Conservation (phyloP, 2,113 vertebrate species). For the Cephalopterus ornatus region DNA sequence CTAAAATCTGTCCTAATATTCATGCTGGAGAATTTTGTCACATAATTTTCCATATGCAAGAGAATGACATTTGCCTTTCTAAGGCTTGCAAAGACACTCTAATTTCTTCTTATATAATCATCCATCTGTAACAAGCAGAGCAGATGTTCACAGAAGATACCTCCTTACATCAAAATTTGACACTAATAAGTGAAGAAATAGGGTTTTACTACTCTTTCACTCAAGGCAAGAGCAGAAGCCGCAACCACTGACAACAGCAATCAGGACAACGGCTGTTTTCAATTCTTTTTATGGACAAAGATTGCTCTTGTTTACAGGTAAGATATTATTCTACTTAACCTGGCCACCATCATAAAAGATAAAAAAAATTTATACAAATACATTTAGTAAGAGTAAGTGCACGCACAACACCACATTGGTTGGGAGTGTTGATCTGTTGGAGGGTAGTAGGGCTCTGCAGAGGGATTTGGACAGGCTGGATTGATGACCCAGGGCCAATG, state of each 20-base stretch:
- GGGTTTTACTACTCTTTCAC: not conserved
- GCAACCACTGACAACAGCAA: not conserved
- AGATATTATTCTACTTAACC: not conserved
- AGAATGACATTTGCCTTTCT: not conserved
- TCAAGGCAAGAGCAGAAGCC: not conserved
- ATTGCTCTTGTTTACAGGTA: not conserved
- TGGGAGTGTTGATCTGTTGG: not conserved
- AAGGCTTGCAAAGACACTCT: not conserved
- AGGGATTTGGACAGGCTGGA: not conserved
- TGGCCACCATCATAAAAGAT: not conserved
- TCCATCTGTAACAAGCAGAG: not conserved
- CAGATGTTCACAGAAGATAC: not conserved
- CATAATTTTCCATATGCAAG: not conserved
- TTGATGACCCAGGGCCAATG: accelerated
- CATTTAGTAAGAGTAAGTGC: not conserved
- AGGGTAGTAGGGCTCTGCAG: not conserved
- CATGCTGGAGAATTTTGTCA: not conserved
- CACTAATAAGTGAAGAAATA: not conserved
- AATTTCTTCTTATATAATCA: not conserved
- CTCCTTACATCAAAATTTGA: not conserved
- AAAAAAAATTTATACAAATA: not conserved
- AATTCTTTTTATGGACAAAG: not conserved
- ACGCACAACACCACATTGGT: not conserved
- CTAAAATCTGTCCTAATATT: not conserved
- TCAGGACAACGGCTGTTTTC: not conserved